Conservation (phyloP, 2,888 invertebrate species). For the Muschampia plurimacula region DNA sequence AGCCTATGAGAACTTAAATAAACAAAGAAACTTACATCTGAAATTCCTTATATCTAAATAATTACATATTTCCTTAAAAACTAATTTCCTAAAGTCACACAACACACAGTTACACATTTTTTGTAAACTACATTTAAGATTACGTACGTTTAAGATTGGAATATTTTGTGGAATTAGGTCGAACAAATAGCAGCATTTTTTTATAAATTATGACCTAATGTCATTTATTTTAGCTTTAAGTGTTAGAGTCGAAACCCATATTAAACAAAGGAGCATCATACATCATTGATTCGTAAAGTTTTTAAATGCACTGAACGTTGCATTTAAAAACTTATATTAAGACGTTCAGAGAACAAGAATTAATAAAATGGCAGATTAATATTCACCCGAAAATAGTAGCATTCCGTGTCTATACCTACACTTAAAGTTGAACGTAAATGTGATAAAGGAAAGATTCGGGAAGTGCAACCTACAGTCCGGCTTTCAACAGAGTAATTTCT, state of each 20-base stretch:
- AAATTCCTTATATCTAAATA: too few species aligned
- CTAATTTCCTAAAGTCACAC: not conserved
- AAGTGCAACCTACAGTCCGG: not conserved
- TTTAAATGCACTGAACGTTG: too few species aligned
- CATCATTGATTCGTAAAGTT: too few species aligned
- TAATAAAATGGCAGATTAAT: not conserved
- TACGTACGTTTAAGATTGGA: not conserved
- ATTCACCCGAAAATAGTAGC: not conserved
- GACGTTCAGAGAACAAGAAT: not conserved
- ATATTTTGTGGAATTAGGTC: not conserved
- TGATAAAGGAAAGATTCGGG: not conserved
- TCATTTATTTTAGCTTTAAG: not conserved
- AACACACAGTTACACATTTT: not conserved
- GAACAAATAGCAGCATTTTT: not conserved
- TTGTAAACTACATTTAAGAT: not conserved
- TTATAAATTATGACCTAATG: not conserved
- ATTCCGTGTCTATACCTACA: not conserved
- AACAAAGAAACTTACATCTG: too few species aligned
- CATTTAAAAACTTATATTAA: too few species aligned
- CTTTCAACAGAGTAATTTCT: slow-evolving; percentile 17
- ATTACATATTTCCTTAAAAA: too few species aligned
- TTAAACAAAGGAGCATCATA: too few species aligned
- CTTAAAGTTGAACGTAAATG: not conserved
- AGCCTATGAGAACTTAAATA: too few species aligned
- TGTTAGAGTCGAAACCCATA: not conserved